phyloP scores from a whole-genome alignment of 1,140 invertebrate species.

The Aricia agestis region DNA sequence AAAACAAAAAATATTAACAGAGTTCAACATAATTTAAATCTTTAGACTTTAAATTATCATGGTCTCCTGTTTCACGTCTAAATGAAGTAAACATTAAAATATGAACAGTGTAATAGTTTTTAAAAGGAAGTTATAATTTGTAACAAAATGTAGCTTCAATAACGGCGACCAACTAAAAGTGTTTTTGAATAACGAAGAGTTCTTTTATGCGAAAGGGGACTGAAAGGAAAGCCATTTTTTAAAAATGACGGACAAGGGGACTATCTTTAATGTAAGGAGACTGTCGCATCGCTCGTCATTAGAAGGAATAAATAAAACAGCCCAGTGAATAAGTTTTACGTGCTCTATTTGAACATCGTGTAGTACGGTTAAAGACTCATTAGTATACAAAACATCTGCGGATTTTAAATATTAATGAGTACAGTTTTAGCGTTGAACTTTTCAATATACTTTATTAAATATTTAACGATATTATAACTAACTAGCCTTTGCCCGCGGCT shows the following conservation, averaged over 20 bases:
- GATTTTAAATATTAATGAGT: background rate
- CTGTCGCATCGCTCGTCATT: conserved; percentile 66
- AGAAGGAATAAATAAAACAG: conserved; percentile 52
- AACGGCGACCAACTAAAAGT: conserved; percentile 48
- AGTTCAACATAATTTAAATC: background rate
- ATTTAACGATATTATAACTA: background rate
- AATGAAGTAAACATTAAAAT: background rate
- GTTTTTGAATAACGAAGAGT: conserved; percentile 67
- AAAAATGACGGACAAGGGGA: conserved; percentile 50
- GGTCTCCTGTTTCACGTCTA: background rate
- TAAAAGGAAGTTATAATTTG: conserved; percentile 11
- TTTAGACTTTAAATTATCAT: background rate
- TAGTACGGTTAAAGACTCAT: background rate
- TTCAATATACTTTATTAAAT: background rate
- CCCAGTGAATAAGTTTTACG: conserved; percentile 41
- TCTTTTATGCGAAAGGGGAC: conserved; percentile 58
- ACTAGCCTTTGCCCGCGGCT: no score
- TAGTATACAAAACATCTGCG: background rate
- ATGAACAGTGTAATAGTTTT: background rate
- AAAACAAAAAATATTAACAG: background rate
- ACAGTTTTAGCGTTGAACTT: background rate
- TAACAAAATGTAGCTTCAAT: conserved; percentile 37
- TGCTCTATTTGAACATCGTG: background rate
- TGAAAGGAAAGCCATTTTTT: conserved; percentile 68
- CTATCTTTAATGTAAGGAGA: conserved; percentile 62